Conservation (phyloP, 2,797 vertebrate genomes). For the Uromys caudimaculatus region DNA sequence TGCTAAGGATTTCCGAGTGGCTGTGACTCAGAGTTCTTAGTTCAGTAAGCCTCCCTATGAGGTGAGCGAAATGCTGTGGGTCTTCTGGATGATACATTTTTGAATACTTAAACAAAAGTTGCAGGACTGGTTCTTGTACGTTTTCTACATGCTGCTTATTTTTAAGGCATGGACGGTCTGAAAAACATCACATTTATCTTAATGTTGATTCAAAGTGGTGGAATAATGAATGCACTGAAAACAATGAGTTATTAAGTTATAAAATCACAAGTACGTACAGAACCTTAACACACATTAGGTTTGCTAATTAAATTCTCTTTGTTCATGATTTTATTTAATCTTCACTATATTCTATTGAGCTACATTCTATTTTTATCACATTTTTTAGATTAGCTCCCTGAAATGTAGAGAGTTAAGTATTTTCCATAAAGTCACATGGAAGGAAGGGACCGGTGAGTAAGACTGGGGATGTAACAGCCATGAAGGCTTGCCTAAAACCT, state of each 20-base stretch:
- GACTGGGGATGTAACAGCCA: not conserved
- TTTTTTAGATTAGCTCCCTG: conserved; percentile 3
- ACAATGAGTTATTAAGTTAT: conserved; percentile 35
- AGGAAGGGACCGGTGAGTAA: not conserved
- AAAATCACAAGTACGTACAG: conserved; percentile 35
- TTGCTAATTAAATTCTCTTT: conserved; percentile 30
- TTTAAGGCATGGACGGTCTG: conserved; percentile 87
- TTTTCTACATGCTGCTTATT: conserved; percentile 88
- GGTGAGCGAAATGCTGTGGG: conserved; percentile 87
- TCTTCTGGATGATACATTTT: conserved; percentile 88
- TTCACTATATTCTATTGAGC: not conserved
- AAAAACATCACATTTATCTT: conserved; percentile 74
- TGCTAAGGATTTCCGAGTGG: conserved; percentile 87
- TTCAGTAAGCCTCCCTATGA: conserved; percentile 87
- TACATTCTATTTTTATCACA: not conserved
- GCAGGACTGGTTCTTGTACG: conserved; percentile 88
- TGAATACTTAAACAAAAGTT: conserved; percentile 89
- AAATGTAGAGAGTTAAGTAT: conserved; percentile 9
- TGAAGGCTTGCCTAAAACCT: not conserved
- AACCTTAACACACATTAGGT: conserved; percentile 30
- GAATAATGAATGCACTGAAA: conserved; percentile 28
- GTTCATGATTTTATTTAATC: conserved; percentile 22
- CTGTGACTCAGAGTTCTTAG: conserved; percentile 88
- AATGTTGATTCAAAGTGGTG: conserved; percentile 45
- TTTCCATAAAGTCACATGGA: not conserved